Evolutionary conservation across 2,888 invertebrate species (phyloP), one percentile per base, ranked within the genome.

Genomic region (Lasioglossum pauxillum): DNA sequence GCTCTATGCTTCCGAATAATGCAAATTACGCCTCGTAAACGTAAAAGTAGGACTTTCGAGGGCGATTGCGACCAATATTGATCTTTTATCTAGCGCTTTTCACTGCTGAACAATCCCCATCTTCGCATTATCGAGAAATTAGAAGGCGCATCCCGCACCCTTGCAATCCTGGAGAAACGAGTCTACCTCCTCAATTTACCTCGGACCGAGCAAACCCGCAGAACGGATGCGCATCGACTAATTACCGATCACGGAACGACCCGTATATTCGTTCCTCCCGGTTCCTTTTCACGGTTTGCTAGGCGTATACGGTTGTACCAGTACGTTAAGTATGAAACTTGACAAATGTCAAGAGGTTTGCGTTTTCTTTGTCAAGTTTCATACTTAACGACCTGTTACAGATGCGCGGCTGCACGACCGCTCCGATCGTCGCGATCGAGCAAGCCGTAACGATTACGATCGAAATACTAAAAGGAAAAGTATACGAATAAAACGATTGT

Each of bases 381-480:
- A 44, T 44, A 44, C 44, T 44, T 44, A 4, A 44, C 44, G 44
- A 44, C 3, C 44, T 44, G 44, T 8, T 53, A n/a, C n/a, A 10
- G 53, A 23, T 3, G 53, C n/a, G 53, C 53, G 53, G 2, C 8
- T 53, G 7, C 49, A 23, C 23, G 49, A 10, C n/a, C n/a, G 23
- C 53, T n/a, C 23, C 53, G n/a, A 67, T 23, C 69, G 69, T 69
- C 38, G 41, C 69, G 41, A 41, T 38, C 69, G 69, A 69, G 69
- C n/a, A n/a, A 41, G n/a, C 41, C n/a, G 38, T 38, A 38, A 23
- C 69, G 41, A 31, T 31, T 14, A 1, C 7, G 16, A 16, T 64
- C 64, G 64, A 64, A 27, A 16, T 14, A 31, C 1, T 31, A 16
- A 31, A 41, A 35, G 12, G 23, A 38, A 38, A 41, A 69, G 5